Base-by-base conservation (phyloP, 2,888 invertebrate genomes). In the Tuberolachnus salignus region DNA sequence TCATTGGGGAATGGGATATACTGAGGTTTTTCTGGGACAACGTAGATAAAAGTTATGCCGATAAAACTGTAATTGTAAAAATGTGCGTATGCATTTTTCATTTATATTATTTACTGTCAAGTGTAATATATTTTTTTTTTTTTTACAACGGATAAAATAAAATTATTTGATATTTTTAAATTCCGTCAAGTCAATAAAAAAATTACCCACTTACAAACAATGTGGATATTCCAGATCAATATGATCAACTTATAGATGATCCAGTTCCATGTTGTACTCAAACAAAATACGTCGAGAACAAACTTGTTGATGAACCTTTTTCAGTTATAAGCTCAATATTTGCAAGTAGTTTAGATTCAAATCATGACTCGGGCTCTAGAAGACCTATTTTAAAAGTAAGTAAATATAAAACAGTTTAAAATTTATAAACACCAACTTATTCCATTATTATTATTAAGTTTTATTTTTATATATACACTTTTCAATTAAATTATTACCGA, bases 81-180 rank as follows among this genome's bases (percentile, higher is more conserved):
- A 59, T 59, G 14, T 6, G 0, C 9, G 19, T 42, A 34, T 61
- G 34, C 10, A 61, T 16, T 34, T 34, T 34, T n/a, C 16, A 61
- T 34, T 61, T 34, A 34, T 61, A 61, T 61, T 61, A n/a, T 34
- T 34, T n/a, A 61, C n/a, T 61, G 59, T 61, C 8, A 61, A 61
- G 59, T 61, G 59, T 34, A 61, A n/a, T n/a, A 61, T 61, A 16
- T 61, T 61, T n/a, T n/a, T 59, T 59, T 57, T 57, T 57, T 57
- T 61, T n/a, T 61, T 61, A 34, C n/a, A 61, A 61, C 34, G 34
- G 16, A 61, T 61, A 34, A 34, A 61, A 61, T 6, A 61, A 61
- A 61, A 61, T 26, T 61, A 61, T 34, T 61, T 61, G n/a, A 61
- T 34, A 61, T 61, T 61, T 61, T 61, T 34, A 26, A 71, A 57